Evolutionary conservation across 2,113 vertebrate species (phyloP).

Genomic region (Trichechus manatus): DNA sequence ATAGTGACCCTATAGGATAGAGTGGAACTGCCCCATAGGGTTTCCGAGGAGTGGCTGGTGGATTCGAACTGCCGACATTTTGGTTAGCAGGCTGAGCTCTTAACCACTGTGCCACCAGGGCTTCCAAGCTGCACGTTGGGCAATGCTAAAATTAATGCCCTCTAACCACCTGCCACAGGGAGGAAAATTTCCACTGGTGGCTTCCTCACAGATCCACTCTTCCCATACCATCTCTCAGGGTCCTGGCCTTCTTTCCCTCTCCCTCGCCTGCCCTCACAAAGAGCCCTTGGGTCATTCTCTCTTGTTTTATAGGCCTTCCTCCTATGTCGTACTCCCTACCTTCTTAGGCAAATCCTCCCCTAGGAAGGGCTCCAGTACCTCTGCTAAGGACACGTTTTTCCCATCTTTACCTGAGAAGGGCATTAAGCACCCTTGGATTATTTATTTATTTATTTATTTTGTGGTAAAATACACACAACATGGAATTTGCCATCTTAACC

Average conservation of each 20-base stretch:
- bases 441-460: too few relatives aligned
- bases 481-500: background rate
- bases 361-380: background rate
- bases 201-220: background rate
- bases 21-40: too few relatives aligned
- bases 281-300: background rate
- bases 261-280: background rate
- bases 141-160: background rate
- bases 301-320: too few relatives aligned
- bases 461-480: background rate
- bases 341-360: background rate
- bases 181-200: background rate
- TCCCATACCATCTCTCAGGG: accelerated
- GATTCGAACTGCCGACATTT: too few relatives aligned
- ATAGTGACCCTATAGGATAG: too few relatives aligned
- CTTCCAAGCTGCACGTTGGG: background rate
- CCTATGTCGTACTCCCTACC: background rate
- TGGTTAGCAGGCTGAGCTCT: too few relatives aligned
- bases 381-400: background rate
- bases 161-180: background rate
- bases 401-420: background rate
- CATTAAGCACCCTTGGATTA: background rate
- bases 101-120: too few relatives aligned
- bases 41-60: too few relatives aligned
- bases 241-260: background rate